These are phyloP conservation scores for Drosophila setosimentum DNA, from an alignment of 2,888 invertebrate genomes.

Conservation along the genomic window DNA sequence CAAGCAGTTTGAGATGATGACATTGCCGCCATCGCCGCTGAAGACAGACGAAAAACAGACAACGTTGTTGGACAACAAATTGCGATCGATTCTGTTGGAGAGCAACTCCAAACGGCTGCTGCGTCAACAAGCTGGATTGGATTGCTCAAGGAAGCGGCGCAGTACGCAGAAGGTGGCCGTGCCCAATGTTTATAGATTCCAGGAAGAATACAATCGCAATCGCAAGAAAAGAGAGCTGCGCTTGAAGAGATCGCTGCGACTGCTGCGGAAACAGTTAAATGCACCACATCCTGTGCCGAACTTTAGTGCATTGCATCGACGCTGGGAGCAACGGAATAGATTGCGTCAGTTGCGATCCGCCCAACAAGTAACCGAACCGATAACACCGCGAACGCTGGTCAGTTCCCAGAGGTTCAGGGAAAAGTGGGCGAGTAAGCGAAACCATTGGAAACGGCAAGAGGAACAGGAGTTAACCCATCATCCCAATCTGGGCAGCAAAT, in stretches of 20 bases:
- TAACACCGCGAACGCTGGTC: constrained; percentile 49
- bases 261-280: constrained; percentile 28
- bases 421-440: constrained; percentile 7
- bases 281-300: constrained; percentile 49
- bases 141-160: background rate
- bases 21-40: background rate
- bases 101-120: constrained; percentile 14
- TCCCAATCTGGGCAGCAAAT: background rate
- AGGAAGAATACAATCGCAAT: constrained; percentile 38
- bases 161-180: background rate
- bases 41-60: constrained; percentile 5
- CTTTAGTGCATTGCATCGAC: constrained; percentile 43
- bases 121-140: constrained; percentile 61
- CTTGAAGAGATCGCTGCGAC: background rate
- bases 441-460: background rate
- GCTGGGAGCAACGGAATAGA: constrained; percentile 21
- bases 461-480: background rate
- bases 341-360: constrained; percentile 17
- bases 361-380: constrained; percentile 43
- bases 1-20: constrained; percentile 9
- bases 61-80: constrained; percentile 23
- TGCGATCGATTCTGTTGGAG: constrained; percentile 46
- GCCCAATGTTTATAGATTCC: constrained; percentile 28
- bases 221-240: background rate
- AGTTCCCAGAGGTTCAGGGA: constrained; percentile 31